Evolutionary conservation across 2,888 invertebrate genomes (phyloP).

Genomic region (Aphidius colemani): DNA sequence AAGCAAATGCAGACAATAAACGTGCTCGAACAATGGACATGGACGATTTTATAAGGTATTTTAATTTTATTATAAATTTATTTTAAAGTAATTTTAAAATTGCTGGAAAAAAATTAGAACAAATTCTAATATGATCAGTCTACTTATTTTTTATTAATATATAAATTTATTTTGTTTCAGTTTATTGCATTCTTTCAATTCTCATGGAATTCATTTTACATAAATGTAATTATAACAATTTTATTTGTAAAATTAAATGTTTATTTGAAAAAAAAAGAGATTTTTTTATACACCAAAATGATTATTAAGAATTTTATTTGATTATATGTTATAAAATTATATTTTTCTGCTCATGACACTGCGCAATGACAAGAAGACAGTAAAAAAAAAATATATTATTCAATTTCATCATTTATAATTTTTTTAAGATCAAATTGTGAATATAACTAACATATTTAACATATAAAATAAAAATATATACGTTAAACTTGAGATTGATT

Average conservation of each 20-base stretch:
- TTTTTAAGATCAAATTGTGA: too few relatives aligned
- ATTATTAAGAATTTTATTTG: too few relatives aligned
- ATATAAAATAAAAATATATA: too few relatives aligned
- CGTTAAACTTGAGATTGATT: too few relatives aligned
- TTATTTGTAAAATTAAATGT: background rate
- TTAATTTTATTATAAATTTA: slow-evolving; percentile 19
- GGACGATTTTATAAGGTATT: slow-evolving; percentile 87
- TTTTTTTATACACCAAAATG: background rate
- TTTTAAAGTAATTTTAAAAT: background rate
- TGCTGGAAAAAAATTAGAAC: too few relatives aligned
- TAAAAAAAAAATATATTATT: too few relatives aligned
- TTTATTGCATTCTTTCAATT: slow-evolving; percentile 85
- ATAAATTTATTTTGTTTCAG: slow-evolving; percentile 56
- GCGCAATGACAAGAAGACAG: too few relatives aligned
- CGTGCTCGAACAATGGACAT: slow-evolving; percentile 93
- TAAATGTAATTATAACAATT: slow-evolving; percentile 46
- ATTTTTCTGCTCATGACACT: too few relatives aligned
- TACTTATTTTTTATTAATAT: slow-evolving; percentile 27
- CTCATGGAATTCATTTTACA: slow-evolving; percentile 91
- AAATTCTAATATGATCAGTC: slow-evolving; percentile 46
- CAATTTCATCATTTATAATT: too few relatives aligned
- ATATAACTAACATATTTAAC: too few relatives aligned
- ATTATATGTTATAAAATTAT: too few relatives aligned
- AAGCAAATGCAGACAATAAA: slow-evolving; percentile 72
- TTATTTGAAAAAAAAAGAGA: background rate